Conservation (phyloP, 23 tunicate genomes). For the Ascidia mentula region DNA sequence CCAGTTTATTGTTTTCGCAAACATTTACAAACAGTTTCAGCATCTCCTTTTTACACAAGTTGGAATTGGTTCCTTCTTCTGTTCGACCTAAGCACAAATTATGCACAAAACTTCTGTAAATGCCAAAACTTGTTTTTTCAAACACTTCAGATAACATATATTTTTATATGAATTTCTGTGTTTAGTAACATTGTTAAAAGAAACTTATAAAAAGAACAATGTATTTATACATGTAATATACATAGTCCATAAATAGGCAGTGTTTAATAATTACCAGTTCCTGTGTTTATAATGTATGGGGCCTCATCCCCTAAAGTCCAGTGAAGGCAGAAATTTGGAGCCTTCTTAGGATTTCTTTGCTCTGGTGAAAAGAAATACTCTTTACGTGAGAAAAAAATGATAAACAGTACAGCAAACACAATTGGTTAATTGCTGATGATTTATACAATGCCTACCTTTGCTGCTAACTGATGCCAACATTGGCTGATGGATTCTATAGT, state of each 20-base stretch:
- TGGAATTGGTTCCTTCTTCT: constrained; percentile 30
- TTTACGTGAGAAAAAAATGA: neutral
- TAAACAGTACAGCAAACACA: neutral
- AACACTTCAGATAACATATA: too few relatives aligned
- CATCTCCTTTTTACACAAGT: constrained; percentile 75
- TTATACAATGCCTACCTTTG: constrained; percentile 24
- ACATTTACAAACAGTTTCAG: constrained; percentile 21
- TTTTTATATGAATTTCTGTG: too few relatives aligned
- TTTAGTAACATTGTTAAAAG: too few relatives aligned
- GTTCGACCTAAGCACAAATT: too few relatives aligned
- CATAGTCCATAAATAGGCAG: too few relatives aligned
- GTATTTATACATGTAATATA: too few relatives aligned
- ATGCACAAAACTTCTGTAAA: too few relatives aligned
- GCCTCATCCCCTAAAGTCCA: constrained; percentile 56
- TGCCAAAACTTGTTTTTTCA: too few relatives aligned
- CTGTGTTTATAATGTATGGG: constrained; percentile 29
- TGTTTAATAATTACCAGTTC: constrained; percentile 69
- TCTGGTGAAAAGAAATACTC: constrained; percentile 13
- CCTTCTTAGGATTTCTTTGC: constrained; percentile 49
- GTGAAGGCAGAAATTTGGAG: constrained; percentile 80
- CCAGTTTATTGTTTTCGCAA: neutral
- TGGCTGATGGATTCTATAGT: constrained; percentile 58
- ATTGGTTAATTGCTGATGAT: neutral
- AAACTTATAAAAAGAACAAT: too few relatives aligned
- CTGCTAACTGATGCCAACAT: constrained; percentile 55